phyloP scores from a whole-genome alignment of 1,140 invertebrate genomes.

The Hermetia illucens region DNA sequence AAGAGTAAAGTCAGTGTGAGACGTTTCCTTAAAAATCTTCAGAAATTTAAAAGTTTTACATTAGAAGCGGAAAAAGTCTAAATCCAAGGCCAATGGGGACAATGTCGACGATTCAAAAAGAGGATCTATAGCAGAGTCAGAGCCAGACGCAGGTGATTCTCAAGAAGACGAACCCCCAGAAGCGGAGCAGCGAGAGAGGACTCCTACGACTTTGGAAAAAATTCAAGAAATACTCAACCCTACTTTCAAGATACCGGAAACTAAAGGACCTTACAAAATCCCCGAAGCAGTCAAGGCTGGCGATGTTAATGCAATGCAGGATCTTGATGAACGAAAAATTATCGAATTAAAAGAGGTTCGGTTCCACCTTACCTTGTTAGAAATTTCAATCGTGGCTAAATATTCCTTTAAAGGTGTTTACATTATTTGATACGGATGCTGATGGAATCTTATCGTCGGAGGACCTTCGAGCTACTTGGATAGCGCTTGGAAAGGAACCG shows the following conservation, averaged over 20 bases:
- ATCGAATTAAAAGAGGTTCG: slow-evolving; percentile 39
- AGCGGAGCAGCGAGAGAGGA: slow-evolving; percentile 3
- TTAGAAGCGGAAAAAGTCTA: background rate
- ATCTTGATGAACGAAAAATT: slow-evolving; percentile 39
- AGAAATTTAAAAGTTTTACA: background rate
- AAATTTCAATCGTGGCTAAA: background rate
- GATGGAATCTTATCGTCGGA: slow-evolving; percentile 42
- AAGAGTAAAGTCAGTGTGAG: background rate
- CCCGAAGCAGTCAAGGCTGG: slow-evolving; percentile 37
- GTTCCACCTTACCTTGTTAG: slow-evolving; percentile 1
- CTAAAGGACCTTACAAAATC: slow-evolving; percentile 30
- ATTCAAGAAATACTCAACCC: slow-evolving; percentile 33
- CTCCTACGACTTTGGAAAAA: slow-evolving; percentile 27
- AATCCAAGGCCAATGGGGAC: background rate
- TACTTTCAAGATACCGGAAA: slow-evolving; percentile 24
- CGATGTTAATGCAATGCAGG: slow-evolving; percentile 31
- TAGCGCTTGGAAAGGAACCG: slow-evolving; percentile 37
- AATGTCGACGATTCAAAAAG: background rate
- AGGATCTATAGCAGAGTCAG: background rate
- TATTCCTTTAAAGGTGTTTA: slow-evolving; percentile 33
- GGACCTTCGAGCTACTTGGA: slow-evolving; percentile 40
- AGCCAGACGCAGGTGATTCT: no score
- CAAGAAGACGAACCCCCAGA: no score
- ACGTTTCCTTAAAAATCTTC: no score
- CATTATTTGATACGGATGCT: slow-evolving; percentile 41